phyloP scores from a whole-genome alignment of 1,140 invertebrate genomes.

The Patella vulgata region DNA sequence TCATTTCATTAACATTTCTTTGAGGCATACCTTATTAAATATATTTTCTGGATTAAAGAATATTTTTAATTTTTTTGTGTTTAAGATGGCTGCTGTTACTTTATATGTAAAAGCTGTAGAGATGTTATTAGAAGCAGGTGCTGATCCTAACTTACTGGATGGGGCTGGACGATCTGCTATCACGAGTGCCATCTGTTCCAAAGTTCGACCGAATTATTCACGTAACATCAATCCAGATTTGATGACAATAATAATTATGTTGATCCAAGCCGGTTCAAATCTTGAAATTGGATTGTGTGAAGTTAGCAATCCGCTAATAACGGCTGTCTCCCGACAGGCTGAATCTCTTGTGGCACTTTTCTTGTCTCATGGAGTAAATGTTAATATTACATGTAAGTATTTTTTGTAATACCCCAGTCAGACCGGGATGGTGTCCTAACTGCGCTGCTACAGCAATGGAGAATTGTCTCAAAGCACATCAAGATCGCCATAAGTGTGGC shows the following conservation, averaged over 20 bases:
- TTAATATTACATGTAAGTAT: constrained; percentile 35
- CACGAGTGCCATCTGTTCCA: constrained; percentile 37
- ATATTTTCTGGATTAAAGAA: neutral
- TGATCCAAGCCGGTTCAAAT: constrained; percentile 31
- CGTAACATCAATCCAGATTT: constrained; percentile 26
- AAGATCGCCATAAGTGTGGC: too few relatives aligned
- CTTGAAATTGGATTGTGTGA: constrained; percentile 31
- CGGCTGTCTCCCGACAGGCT: constrained; percentile 22
- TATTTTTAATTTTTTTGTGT: constrained; percentile 1
- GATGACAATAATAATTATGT: constrained; percentile 32
- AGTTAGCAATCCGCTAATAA: constrained; percentile 37
- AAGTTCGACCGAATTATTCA: constrained; percentile 2
- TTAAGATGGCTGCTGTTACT: constrained; percentile 31
- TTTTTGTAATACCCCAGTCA: too few relatives aligned
- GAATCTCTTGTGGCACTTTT: constrained; percentile 28
- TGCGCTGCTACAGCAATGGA: too few relatives aligned
- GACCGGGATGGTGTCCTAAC: too few relatives aligned
- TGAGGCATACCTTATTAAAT: neutral
- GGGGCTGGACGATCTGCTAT: constrained; percentile 23
- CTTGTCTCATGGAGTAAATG: constrained; percentile 33
- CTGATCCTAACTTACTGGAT: constrained; percentile 29
- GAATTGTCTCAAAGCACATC: too few relatives aligned
- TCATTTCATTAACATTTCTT: neutral
- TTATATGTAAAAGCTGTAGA: constrained; percentile 30
- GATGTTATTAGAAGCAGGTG: constrained; percentile 30